Evolutionary conservation across 2,888 invertebrate genomes (phyloP).

Genomic region (Orthosia gracilis): DNA sequence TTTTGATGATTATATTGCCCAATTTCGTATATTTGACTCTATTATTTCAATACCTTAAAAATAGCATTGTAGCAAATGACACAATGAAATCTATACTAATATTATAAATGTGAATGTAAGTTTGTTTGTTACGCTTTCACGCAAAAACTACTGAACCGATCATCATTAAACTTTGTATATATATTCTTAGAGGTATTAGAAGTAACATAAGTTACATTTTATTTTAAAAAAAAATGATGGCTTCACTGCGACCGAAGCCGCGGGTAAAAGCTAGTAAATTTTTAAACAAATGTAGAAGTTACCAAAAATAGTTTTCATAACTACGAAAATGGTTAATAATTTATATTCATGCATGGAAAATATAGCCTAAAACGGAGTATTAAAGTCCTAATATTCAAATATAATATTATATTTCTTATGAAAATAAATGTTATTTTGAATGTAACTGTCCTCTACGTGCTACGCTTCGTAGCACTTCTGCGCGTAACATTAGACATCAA

Average conservation of each 20-base stretch:
- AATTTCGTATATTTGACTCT: not conserved
- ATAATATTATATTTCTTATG: not conserved
- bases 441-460: conserved; percentile 28
- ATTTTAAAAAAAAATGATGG: too few species aligned
- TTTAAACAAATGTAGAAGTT: too few species aligned
- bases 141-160: too few species aligned
- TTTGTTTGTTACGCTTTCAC: too few species aligned
- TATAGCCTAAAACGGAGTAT: not conserved
- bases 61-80: not conserved
- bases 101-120: too few species aligned
- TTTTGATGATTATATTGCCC: not conserved
- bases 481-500: conserved; percentile 62
- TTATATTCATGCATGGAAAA: not conserved
- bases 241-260: too few species aligned
- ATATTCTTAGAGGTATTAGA: too few species aligned
- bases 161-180: too few species aligned
- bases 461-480: conserved; percentile 54
- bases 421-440: not conserved
- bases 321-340: not conserved
- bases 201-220: too few species aligned
- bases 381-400: not conserved
- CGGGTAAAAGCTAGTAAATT: too few species aligned
- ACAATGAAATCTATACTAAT: too few species aligned
- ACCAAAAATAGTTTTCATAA: not conserved
- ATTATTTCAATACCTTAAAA: too few species aligned